Base-by-base conservation (phyloP, 1,140 invertebrate species). In the Leptoteleia sp. region DNA sequence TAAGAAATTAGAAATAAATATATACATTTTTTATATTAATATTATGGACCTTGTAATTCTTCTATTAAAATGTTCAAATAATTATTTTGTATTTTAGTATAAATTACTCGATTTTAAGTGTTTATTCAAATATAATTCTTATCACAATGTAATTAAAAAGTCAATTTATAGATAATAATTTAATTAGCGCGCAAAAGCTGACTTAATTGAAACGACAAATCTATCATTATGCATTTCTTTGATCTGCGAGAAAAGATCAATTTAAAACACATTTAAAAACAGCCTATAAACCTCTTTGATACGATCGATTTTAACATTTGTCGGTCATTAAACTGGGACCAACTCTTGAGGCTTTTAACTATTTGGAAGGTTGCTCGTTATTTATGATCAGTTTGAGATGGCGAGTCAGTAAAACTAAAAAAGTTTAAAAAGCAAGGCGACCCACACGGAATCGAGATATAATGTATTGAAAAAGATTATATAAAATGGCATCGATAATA, bases 231-330 rank as follows among this genome's bases (percentile, higher is more conserved):
- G 62, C 50, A 19, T 47, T 22, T 4, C 62, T 67, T 68, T 68
- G 43, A 68, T 68, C 50, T 47, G 42, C 40, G 48, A 27, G 50
- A 37, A 55, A 33, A 27, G 50, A 12, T 57, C 42, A 48, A 68
- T 68, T 68, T 57, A 33, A 70, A 70, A 70, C 54, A 48, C 45
- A 50, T 59, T 59, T 29, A 22, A 68, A 57, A 68, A 48, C 64
- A 57, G 43, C 64, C 57, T 68, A 57, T 54, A 45, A 48, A 25
- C 40, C 31, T 13, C 33, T 68, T 55, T 57, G 64, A 71, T 71
- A 17, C 27, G 5, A 45, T 50, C 42, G 29, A 57, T 7, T 61
- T 52, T 62, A 42, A 48, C n/a, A 67, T 67, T 48, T 7, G 61
- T 4, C 52, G 62, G 62, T 67, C 38, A 68, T 76, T 76, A 67